Conservation (phyloP, 2,113 vertebrate species). For the Pan troglodytes region NHGRI_mPanTro3-v2.1_pri NC_072403.2:65515001-65515500, state of each 20-base stretch:
- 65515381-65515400: background rate
- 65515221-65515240: background rate
- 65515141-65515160: background rate
- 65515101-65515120: constrained; percentile 56
- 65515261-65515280: background rate
- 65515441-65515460: background rate
- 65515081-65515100: constrained; percentile 62
- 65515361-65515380: background rate
- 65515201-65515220: background rate
- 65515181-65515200: background rate
- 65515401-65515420: background rate
- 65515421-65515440: background rate
- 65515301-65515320: background rate
- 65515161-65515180: background rate
- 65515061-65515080: constrained; percentile 68
- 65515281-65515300: background rate
- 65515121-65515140: constrained; percentile 50
- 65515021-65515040: constrained; percentile 74
- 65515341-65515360: background rate
- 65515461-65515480: background rate
- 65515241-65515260: background rate
- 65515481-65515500: background rate
- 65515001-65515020: constrained; percentile 77
- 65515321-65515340: background rate
- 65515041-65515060: constrained; percentile 76